Evolutionary conservation across 2,888 invertebrate species (phyloP).

Genomic region (Oxycera nigricornis): DNA sequence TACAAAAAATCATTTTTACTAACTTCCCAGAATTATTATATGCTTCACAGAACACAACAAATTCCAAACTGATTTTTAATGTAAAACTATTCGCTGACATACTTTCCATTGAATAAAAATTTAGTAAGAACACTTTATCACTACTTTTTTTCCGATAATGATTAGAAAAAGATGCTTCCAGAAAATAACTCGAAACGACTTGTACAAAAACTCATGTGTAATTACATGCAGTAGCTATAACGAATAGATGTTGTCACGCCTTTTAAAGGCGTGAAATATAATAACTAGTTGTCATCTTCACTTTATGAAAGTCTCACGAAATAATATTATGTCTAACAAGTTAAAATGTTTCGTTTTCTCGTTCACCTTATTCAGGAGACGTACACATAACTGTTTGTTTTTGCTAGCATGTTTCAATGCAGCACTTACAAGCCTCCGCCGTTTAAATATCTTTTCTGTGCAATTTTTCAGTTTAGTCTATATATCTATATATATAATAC

Average conservation of each 20-base stretch:
- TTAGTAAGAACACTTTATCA: not conserved
- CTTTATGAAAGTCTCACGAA: conserved; percentile 19
- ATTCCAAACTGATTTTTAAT: not conserved
- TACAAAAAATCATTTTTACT: not conserved
- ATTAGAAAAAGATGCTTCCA: not conserved
- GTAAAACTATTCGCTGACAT: not conserved
- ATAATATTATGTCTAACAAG: not conserved
- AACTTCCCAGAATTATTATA: not conserved
- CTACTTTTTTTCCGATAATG: not conserved
- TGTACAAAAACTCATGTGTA: conserved; percentile 8
- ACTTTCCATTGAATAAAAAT: not conserved
- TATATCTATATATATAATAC: not conserved
- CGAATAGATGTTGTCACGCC: not conserved
- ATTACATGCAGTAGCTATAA: conserved; percentile 1
- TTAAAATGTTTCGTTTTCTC: not conserved
- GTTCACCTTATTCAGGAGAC: no score
- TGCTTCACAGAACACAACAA: not conserved
- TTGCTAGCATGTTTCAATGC: conserved; percentile 16
- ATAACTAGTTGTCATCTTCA: conserved; percentile 5
- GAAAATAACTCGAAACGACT: not conserved
- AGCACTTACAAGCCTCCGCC: conserved; percentile 6
- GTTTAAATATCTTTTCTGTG: not conserved
- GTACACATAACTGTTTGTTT: no score
- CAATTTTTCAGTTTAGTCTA: no score
- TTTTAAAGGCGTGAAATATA: conserved; percentile 8